Evolutionary conservation across 2,888 invertebrate species (phyloP), one percentile per base, ranked within the genome.

Genomic region (Chalcosyrphus nemorum): DNA sequence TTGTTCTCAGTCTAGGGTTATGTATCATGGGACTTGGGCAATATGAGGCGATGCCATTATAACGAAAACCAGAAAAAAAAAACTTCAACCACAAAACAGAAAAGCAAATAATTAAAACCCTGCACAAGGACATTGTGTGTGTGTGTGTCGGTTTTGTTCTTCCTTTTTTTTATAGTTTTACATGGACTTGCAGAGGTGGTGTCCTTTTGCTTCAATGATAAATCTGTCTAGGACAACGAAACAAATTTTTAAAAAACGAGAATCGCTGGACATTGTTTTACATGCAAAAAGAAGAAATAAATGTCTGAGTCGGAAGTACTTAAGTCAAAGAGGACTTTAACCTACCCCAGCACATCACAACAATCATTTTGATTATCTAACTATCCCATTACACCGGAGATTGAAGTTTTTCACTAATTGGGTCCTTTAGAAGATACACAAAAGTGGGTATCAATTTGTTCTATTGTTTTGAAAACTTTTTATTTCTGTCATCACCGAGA

Each of bases 21-120:
- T 57, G 38, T 57, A 61, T 21, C 65, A 29, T 27, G 15, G 32
- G 15, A 13, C 5, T 56, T 27, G n/a, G 4, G 9, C 47, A 70
- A 50, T 43, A 38, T 59, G 41, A 66, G 27, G 19, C 47, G 38
- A 32, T 50, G 59, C 45, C 9, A 45, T 68, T 15, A 54, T 13
- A 24, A n/a, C n/a, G n/a, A n/a, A n/a, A n/a, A n/a, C n/a, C n/a
- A n/a, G 70, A 32, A 27, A 35, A 2, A n/a, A 65, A 63, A 59
- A 59, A 47, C 41, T 32, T 45, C 61, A 71, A 68, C 56, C 74
- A 70, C 61, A 57, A 56, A 56, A 63, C 54, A 75, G 24, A 52
- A 59, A 71, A 72, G 71, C 54, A 71, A 81, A 81, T 81, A 81
- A 81, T 81, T 71, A 76, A 76, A 76, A 81, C 56, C 57, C 61